A percentile compares a stretch with the other conserved stretches of the same genome.
These are phyloP conservation scores for Bibio marci DNA, from an alignment of 2,888 invertebrate genomes.

Conservation along the genomic window DNA sequence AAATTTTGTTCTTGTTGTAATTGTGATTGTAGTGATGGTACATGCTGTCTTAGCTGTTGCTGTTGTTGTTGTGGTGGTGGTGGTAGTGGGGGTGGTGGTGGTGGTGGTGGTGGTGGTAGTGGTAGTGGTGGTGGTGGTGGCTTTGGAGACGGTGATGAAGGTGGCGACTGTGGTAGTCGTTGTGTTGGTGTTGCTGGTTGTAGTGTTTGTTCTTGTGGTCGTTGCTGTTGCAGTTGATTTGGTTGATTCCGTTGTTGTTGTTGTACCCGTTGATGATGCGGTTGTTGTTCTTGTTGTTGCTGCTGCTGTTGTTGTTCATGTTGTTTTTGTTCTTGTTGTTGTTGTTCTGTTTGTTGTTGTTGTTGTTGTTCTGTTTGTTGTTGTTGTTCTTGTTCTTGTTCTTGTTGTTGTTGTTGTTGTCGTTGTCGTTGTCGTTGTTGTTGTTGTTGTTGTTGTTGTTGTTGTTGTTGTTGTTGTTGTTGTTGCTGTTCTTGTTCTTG, in stretches of 20 bases:
- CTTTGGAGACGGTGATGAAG: slow-evolving; percentile 3
- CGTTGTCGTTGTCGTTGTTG: slow-evolving; percentile 17
- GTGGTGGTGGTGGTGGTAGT: slow-evolving; percentile 9
- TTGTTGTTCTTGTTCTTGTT: slow-evolving; percentile 8
- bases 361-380: slow-evolving; percentile 6
- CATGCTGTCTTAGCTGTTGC: slow-evolving; percentile 7
- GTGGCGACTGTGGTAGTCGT: slow-evolving; percentile 2
- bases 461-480: slow-evolving; percentile 8
- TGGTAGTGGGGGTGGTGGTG: slow-evolving; percentile 14
- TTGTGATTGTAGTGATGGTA: slow-evolving; percentile 7
- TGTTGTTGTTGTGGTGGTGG: slow-evolving; percentile 13
- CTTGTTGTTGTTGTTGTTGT: slow-evolving; percentile 7
- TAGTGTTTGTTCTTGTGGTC: slow-evolving; percentile 8
- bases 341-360: slow-evolving; percentile 3
- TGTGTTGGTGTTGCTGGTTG: slow-evolving; percentile 6
- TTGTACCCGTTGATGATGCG: slow-evolving; percentile 17
- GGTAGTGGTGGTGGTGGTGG: slow-evolving; percentile 7
- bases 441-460: too few relatives aligned
- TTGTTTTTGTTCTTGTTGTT: slow-evolving; percentile 2
- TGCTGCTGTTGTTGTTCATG: slow-evolving; percentile 7
- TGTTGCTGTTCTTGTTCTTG: slow-evolving; percentile 6
- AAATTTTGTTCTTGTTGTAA: slow-evolving; percentile 16
- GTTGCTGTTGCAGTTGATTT: neutral
- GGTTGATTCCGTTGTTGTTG: slow-evolving; percentile 10
- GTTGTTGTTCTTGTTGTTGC: slow-evolving; percentile 10